Percentiles rank a stretch among this genome's conserved stretches.
phyloP scores from a whole-genome alignment of 2,888 invertebrate genomes.

The Cyrtodaria siliqua region DNA sequence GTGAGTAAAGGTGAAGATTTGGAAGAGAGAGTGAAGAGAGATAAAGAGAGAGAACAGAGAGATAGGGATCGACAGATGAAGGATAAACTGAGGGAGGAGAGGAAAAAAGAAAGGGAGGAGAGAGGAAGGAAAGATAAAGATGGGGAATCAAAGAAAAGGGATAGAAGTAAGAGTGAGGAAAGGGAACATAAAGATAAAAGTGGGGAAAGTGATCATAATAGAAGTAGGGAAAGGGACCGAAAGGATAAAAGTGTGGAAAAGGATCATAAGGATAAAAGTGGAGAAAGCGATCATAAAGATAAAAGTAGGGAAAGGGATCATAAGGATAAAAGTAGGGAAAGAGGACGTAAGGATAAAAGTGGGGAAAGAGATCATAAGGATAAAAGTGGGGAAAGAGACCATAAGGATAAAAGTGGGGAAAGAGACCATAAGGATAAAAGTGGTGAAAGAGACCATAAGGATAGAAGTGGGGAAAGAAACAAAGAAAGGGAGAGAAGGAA shows the following conservation, averaged over 20 bases:
- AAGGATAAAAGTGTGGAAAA: slow-evolving; percentile 39
- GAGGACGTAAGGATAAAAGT: too few species aligned
- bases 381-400: too few species aligned
- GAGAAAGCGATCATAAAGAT: slow-evolving; percentile 6
- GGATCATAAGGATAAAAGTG: background rate
- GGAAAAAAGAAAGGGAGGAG: slow-evolving; percentile 9
- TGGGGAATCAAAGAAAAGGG: slow-evolving; percentile 9
- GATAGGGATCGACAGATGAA: slow-evolving; percentile 31
- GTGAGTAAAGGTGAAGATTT: slow-evolving; percentile 43
- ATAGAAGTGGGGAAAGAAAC: background rate
- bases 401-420: slow-evolving; percentile 9
- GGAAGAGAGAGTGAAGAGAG: slow-evolving; percentile 45
- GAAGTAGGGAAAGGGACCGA: slow-evolving; percentile 8
- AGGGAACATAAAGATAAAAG: slow-evolving; percentile 17
- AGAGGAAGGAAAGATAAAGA: slow-evolving; percentile 4
- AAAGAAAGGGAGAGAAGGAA: slow-evolving; percentile 36
- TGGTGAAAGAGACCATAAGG: slow-evolving; percentile 27
- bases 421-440: slow-evolving; percentile 20
- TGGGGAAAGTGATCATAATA: slow-evolving; percentile 14
- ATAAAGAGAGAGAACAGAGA: slow-evolving; percentile 43
- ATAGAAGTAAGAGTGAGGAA: slow-evolving; percentile 13
- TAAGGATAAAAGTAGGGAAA: slow-evolving; percentile 31
- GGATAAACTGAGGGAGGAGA: slow-evolving; percentile 43
- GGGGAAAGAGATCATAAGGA: too few species aligned
- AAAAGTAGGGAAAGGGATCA: slow-evolving; percentile 35